A percentile compares a stretch with the other conserved stretches of the same genome.
Conservation (phyloP, 2,113 vertebrate species). For the Mirounga angustirostris region DNA sequence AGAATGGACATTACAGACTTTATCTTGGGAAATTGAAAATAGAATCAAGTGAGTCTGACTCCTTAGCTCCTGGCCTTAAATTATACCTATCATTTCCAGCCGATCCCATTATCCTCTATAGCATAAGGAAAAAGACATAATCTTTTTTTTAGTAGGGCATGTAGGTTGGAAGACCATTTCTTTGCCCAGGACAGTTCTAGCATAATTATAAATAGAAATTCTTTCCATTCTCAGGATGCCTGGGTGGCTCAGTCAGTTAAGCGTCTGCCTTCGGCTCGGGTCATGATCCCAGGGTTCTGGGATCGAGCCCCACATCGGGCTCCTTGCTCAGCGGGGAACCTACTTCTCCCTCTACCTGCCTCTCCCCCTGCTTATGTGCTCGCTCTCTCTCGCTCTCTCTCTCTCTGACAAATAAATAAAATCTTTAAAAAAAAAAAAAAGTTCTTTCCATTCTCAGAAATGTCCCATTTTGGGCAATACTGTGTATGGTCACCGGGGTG, state of each 20-base stretch:
- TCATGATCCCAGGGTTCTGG: background rate
- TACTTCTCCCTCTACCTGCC: background rate
- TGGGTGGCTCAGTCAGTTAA: background rate
- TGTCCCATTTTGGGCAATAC: background rate
- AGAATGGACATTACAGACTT: background rate
- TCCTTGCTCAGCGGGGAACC: background rate
- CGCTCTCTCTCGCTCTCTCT: too few relatives aligned
- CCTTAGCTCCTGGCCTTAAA: background rate
- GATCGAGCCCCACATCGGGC: background rate
- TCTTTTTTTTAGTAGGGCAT: background rate
- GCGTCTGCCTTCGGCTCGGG: background rate
- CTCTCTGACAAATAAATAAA: background rate
- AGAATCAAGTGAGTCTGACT: background rate
- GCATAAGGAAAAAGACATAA: background rate
- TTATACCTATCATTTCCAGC: background rate
- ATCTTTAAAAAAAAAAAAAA: background rate
- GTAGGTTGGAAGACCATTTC: background rate
- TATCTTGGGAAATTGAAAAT: background rate
- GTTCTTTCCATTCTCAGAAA: background rate
- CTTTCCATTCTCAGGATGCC: background rate
- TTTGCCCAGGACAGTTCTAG: background rate
- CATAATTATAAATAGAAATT: slow-evolving; percentile 7
- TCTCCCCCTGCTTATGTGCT: background rate
- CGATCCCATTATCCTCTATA: background rate
- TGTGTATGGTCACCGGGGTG: background rate